These are phyloP conservation scores for Kryptolebias marmoratus DNA, from an alignment of 2,113 vertebrate genomes.

Conservation along the genomic window DNA sequence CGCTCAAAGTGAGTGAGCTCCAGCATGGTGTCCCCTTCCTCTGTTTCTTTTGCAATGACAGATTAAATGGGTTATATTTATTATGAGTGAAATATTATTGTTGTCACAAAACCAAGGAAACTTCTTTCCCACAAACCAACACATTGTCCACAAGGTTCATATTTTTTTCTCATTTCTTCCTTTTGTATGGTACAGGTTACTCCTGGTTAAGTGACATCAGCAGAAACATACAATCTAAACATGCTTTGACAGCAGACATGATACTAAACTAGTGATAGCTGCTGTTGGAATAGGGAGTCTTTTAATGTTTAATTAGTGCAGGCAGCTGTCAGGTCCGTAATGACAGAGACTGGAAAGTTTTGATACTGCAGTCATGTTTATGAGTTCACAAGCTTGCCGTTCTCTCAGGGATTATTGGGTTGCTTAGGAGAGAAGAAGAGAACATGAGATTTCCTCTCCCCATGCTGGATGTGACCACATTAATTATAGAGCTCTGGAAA, in stretches of 20 bases:
- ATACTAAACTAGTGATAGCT: conserved; percentile 54
- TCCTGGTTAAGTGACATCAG: conserved; percentile 8
- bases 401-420: conserved; percentile 77
- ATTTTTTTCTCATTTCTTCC: neutral
- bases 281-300: conserved; percentile 42
- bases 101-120: conserved; percentile 40
- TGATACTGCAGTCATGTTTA: conserved; percentile 76
- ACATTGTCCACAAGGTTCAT: neutral
- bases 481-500: conserved; percentile 76
- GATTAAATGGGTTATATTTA: conserved; percentile 51
- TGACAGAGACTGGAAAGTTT: conserved; percentile 71
- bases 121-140: conserved; percentile 75
- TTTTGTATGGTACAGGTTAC: conserved; percentile 6
- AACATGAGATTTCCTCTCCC: conserved; percentile 72
- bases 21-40: too few relatives aligned
- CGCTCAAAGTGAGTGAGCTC: too few relatives aligned
- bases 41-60: too few relatives aligned
- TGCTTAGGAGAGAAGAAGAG: conserved; percentile 48
- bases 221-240: neutral
- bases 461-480: conserved; percentile 73
- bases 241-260: conserved; percentile 23
- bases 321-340: conserved; percentile 80
- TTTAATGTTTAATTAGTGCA: conserved; percentile 76
- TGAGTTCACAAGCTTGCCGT: conserved; percentile 69
- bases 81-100: too few relatives aligned